These are phyloP conservation scores for Nothoprocta perdicaria DNA, from an alignment of 2,113 vertebrate genomes.

Conservation along the genomic window DNA sequence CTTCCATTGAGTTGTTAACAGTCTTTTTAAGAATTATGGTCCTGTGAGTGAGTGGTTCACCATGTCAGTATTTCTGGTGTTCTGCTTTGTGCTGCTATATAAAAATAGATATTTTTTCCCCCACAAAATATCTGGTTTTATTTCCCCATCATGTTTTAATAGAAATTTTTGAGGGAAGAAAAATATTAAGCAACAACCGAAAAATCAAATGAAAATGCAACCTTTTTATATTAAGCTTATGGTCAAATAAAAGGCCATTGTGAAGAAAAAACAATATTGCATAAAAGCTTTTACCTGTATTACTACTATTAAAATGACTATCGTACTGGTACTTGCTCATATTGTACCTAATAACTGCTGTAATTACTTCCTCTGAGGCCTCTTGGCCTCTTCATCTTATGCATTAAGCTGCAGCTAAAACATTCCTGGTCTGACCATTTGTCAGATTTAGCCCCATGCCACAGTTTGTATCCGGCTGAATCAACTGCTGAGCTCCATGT, in stretches of 20 bases:
- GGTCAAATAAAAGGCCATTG: constrained; percentile 48
- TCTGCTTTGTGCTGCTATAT: constrained; percentile 46
- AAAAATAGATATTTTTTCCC: constrained; percentile 41
- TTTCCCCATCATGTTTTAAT: constrained; percentile 52
- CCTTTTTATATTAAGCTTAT: constrained; percentile 17
- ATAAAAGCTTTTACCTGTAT: constrained; percentile 62
- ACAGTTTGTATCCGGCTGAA: rapidly evolving
- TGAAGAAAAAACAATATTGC: constrained; percentile 30
- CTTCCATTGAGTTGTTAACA: constrained; percentile 72
- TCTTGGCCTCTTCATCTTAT: constrained; percentile 22
- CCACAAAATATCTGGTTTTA: constrained; percentile 46
- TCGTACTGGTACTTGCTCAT: not conserved
- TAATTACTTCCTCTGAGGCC: constrained; percentile 34
- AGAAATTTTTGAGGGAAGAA: constrained; percentile 42
- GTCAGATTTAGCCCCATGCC: rapidly evolving
- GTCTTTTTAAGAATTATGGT: constrained; percentile 73
- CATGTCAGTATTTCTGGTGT: constrained; percentile 53
- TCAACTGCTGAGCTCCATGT: not conserved
- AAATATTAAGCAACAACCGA: constrained; percentile 34
- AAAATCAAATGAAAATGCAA: constrained; percentile 44
- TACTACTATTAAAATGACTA: constrained; percentile 32
- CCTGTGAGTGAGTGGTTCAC: constrained; percentile 51
- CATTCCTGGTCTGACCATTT: not conserved
- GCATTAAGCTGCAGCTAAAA: constrained; percentile 11
- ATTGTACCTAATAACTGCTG: constrained; percentile 39